Evolutionary conservation across 2,797 vertebrate species (phyloP), one percentile per base, ranked within the genome.

Genomic region (Acropternis orthonyx): DNA sequence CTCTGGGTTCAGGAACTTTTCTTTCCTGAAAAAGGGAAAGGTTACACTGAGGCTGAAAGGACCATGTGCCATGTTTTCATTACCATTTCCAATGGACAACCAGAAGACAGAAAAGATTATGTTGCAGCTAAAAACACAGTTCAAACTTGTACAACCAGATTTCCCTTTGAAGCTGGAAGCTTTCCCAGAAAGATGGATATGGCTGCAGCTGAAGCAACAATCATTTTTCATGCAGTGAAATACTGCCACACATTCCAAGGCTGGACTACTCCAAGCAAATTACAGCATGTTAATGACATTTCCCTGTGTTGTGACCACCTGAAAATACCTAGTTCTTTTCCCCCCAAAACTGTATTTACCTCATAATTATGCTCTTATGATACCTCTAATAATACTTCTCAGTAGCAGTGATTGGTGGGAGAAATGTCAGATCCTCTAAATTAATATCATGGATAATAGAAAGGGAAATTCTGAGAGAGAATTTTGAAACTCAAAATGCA

Each of bases 141-240:
- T 95, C 87, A 95, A 56, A 92, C 23, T 28, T 55, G 62, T 83
- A 85, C 82, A 93, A 90, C 66, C 68, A 94, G 54, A 86, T 95
- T 95, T 92, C 82, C 66, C 88, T 96, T 97, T 94, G 91, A 97
- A 97, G 89, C 91, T 96, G 92, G 91, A 93, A 95, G 65, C 73
- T 52, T 94, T 97, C 93, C 93, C 78, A 3, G 90, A 21, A 71
- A 95, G 87, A 91, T 94, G 79, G 93, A 88, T 93, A 91, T 71
- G 71, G 67, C 82, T 93, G 86, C 96, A 97, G 94, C 96, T 97
- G 96, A 94, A 96, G 93, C 90, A 97, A 97, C 95, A 97, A 34
- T 76, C 73, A 71, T 69, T 89, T 91, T 93, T 90, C 76, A 91
- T 2, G 7, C 62, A 84, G 61, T 89, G 75, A 94, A 96, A 93